Evolutionary conservation across 2,113 vertebrate species (phyloP).

Genomic region (Eulemur macaco): DNA sequence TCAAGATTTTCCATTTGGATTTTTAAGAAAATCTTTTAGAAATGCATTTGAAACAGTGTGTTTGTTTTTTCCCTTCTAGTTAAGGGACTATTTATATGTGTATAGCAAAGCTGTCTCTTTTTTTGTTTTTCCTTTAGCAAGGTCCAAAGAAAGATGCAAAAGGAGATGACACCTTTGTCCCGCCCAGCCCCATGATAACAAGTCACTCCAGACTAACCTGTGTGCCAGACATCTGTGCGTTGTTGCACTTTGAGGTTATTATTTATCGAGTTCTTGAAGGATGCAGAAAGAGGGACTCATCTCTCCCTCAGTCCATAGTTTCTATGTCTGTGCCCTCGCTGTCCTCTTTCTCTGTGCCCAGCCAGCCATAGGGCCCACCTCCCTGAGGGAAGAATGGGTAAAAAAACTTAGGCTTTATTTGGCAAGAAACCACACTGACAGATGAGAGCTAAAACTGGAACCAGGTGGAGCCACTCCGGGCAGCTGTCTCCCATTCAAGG

Average conservation of each 20-base stretch:
- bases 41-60: slow-evolving; percentile 79
- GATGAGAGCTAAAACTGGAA: slow-evolving; percentile 39
- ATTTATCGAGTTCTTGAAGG: slow-evolving; percentile 65
- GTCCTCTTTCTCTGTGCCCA: not conserved
- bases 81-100: slow-evolving; percentile 84
- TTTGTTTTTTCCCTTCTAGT: slow-evolving; percentile 81
- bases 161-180: slow-evolving; percentile 63
- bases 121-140: slow-evolving; percentile 22
- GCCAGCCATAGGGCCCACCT: not conserved
- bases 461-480: not conserved
- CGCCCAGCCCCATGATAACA: not conserved
- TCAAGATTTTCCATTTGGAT: slow-evolving; percentile 75
- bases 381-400: not conserved
- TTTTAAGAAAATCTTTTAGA: slow-evolving; percentile 65
- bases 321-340: not conserved
- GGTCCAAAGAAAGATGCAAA: slow-evolving; percentile 70
- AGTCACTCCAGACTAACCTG: slow-evolving; percentile 3
- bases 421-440: not conserved
- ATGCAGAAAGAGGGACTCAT: slow-evolving; percentile 34
- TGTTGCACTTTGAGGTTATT: slow-evolving; percentile 46
- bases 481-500: not conserved
- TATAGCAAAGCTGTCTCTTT: slow-evolving; percentile 67
- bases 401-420: not conserved
- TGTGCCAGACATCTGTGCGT: slow-evolving; percentile 1
- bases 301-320: slow-evolving; percentile 27